Base-by-base conservation (phyloP, 2,113 vertebrate species). In the Danionella cerebrum region DNA sequence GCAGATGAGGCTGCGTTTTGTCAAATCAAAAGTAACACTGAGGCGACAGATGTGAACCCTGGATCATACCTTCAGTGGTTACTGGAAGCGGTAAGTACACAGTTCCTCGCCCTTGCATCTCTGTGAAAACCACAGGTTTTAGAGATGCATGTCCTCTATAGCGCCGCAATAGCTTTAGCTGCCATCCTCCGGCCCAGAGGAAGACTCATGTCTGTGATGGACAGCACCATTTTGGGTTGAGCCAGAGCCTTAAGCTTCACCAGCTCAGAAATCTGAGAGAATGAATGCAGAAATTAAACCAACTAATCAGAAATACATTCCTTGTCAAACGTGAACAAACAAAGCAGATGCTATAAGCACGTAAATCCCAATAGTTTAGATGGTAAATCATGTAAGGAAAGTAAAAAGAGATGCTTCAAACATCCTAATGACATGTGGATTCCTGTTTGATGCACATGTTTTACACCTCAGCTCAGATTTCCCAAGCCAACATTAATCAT, bases 191-290 rank as follows among this genome's bases (percentile, higher is more conserved):
- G 91, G 1, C 96, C 96, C 78, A 97, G 84, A 0, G 96, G 93
- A 77, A 99, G 87, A 51, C 90, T 93, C 73, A 99, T 89, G 73
- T 98, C 96, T 0, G 95, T 95, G 86, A 98, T 95, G 59, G 95
- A 94, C 79, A 99, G 79, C 1, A 98, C 91, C 0, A 93, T 93
- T 80, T 86, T 93, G 39, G 96, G 96, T 68, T 92, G 96, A 73
- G 94, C 94, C 85, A 98, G 86, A 41, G 90, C 91, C 1, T 94
- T 93, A 11, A 97, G 88, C 75, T 99, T 99, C 74, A 98, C 92
- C 85, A 98, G 84, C 73, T 98, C 95, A 0, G 96, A 93, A 6
- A 98, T 93, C 96, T 99, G 69, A 38, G 12, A 50, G 57, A 13
- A 42, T 1, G 52, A 14, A 53, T 10, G 16, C n/a, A 39, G 14